Percentiles rank a stretch among this genome's conserved stretches.
These are phyloP conservation scores for Galerucella nymphaeae DNA, from an alignment of 2,888 invertebrate genomes.

Conservation along the genomic window DNA sequence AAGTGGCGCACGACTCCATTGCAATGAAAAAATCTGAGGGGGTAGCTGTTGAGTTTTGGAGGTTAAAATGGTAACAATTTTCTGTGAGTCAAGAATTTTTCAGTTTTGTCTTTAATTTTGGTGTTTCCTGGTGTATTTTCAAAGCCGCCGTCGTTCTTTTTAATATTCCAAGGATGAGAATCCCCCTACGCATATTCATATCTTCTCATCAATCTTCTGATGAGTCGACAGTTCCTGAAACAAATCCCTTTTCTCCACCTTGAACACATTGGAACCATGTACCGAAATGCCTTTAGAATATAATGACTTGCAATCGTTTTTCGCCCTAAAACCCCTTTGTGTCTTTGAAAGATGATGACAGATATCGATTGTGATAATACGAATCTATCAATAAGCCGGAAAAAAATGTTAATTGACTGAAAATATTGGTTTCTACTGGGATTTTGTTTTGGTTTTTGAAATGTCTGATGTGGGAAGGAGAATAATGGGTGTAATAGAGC, in stretches of 20 bases:
- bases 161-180: constrained; percentile 34
- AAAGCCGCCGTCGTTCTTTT: constrained; percentile 17
- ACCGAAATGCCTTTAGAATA: constrained; percentile 35
- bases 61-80: too few species aligned
- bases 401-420: constrained; percentile 35
- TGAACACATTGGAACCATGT: constrained; percentile 26
- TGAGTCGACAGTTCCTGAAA: constrained; percentile 47
- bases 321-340: constrained; percentile 36
- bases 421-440: constrained; percentile 30
- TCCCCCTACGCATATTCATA: constrained; percentile 41
- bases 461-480: constrained; percentile 18
- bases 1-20: too few species aligned
- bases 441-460: constrained; percentile 24
- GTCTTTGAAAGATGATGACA: constrained; percentile 41
- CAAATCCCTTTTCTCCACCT: constrained; percentile 41
- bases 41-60: too few species aligned
- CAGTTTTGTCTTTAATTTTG: too few species aligned
- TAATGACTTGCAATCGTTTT: constrained; percentile 39
- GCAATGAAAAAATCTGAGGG: too few species aligned
- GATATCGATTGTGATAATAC: constrained; percentile 38
- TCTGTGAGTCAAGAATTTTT: too few species aligned
- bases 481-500: neutral
- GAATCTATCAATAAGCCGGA: constrained; percentile 37
- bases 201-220: constrained; percentile 41
- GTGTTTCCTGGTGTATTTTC: too few species aligned